Percentiles rank a stretch among this genome's conserved stretches.
These are phyloP conservation scores for Lymantria monacha DNA, from an alignment of 2,888 invertebrate genomes.

Conservation along the genomic window DNA sequence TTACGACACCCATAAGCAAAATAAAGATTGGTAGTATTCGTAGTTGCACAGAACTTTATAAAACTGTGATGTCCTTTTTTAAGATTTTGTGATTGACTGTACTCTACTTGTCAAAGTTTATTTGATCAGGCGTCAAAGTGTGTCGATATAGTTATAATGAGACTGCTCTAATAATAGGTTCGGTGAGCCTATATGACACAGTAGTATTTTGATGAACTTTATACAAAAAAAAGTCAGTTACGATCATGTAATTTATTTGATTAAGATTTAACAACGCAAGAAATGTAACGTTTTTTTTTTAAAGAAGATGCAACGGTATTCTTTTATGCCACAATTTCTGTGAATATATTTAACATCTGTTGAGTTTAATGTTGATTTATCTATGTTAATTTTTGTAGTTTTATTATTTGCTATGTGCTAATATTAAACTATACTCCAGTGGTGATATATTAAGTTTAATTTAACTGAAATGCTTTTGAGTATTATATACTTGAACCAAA, in stretches of 20 bases:
- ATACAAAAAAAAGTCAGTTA: constrained; percentile 9
- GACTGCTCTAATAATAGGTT: constrained; percentile 30
- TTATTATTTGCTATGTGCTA: not conserved
- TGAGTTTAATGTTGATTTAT: not conserved
- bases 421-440: no score
- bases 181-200: constrained; percentile 21
- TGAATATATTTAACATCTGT: not conserved
- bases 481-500: no score
- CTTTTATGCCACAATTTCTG: constrained; percentile 3
- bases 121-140: constrained; percentile 22
- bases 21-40: no score
- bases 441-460: no score
- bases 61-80: no score
- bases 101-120: constrained; percentile 8
- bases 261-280: constrained; percentile 12
- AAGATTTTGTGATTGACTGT: not conserved
- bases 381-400: not conserved
- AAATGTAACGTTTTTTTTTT: constrained; percentile 2
- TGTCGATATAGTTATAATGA: constrained; percentile 33
- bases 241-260: constrained; percentile 23
- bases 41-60: no score
- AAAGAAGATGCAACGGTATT: constrained; percentile 14
- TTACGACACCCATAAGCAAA: no score
- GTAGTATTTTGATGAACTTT: constrained; percentile 15
- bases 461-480: no score